Percentiles rank a stretch among this genome's conserved stretches.
These are phyloP conservation scores for Thamnophis sirtalis DNA, from an alignment of 2,113 vertebrate species.

Conservation along the genomic window DNA sequence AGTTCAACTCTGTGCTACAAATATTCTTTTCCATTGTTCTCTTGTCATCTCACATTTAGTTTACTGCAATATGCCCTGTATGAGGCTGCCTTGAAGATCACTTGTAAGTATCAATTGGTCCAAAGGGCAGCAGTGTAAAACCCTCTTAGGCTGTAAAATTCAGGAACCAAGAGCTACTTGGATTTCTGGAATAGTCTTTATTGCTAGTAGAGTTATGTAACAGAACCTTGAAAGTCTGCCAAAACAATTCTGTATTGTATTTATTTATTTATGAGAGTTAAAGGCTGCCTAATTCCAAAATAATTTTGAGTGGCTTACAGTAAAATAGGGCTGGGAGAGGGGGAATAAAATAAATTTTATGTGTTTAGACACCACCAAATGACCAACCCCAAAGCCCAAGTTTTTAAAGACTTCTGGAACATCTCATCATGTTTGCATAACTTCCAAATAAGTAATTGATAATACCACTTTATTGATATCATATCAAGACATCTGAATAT, in stretches of 20 bases:
- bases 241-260: background rate
- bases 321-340: background rate
- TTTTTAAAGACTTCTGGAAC: background rate
- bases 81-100: background rate
- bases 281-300: background rate
- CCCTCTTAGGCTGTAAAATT: background rate
- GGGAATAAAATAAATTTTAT: background rate
- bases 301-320: background rate
- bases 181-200: background rate
- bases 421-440: background rate
- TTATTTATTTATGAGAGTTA: background rate
- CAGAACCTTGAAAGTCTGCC: background rate
- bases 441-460: background rate
- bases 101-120: background rate
- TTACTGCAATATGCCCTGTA: background rate
- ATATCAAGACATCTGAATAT: background rate
- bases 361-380: background rate
- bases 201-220: background rate
- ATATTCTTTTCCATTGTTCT: background rate
- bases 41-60: background rate
- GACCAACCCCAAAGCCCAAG: background rate
- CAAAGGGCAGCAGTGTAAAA: background rate
- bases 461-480: background rate
- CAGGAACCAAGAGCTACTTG: background rate
- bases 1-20: background rate